A percentile compares a stretch with the other conserved stretches of the same genome.
Conservation (phyloP, 2,113 vertebrate genomes). For the Procavia capensis region DNA sequence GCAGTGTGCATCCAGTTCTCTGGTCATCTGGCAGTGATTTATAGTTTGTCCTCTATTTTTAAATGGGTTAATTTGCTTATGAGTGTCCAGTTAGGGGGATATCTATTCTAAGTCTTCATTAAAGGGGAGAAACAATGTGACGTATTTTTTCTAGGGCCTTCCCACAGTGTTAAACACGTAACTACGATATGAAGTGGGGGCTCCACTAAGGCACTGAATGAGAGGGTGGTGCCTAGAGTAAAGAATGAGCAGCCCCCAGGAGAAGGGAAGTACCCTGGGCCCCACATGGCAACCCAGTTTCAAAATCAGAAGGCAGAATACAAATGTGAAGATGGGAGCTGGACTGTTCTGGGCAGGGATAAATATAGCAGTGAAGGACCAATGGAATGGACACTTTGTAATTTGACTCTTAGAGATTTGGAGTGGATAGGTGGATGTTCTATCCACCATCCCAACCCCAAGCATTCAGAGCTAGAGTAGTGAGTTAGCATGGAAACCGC, state of each 20-base stretch:
- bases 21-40: background rate
- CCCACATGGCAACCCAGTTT: background rate
- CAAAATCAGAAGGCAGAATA: background rate
- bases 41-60: background rate
- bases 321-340: background rate
- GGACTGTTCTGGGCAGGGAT: background rate
- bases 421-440: slow-evolving; percentile 11
- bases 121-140: background rate
- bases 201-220: background rate
- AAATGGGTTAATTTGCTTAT: background rate
- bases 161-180: background rate
- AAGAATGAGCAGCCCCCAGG: background rate
- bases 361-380: background rate
- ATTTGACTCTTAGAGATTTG: slow-evolving; percentile 33
- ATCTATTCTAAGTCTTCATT: background rate
- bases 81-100: background rate
- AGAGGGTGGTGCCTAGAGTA: background rate
- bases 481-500: slow-evolving; percentile 60
- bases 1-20: background rate
- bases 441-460: background rate
- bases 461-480: slow-evolving; percentile 50
- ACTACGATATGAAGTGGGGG: background rate
- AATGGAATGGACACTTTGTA: slow-evolving; percentile 36
- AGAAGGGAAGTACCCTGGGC: background rate
- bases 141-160: background rate